A percentile compares a stretch with the other conserved stretches of the same genome.
Evolutionary conservation across 1,140 invertebrate genomes (phyloP).

Genomic region (Anoplolepis gracilipes): DNA sequence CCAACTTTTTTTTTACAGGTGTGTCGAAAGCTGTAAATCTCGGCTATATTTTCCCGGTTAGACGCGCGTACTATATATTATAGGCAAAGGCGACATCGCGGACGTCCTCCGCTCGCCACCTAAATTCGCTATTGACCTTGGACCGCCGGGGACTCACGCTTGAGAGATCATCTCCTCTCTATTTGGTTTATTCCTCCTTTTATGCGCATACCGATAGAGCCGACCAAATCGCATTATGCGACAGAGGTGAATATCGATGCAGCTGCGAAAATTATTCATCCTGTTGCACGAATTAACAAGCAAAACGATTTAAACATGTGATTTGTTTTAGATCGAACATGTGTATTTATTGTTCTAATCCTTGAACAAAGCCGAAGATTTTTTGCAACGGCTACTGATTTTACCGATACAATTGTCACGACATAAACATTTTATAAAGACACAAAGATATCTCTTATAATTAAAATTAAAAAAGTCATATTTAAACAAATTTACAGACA

Average conservation of each 20-base stretch:
- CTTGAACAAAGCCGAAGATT: background rate
- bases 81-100: conserved; percentile 21
- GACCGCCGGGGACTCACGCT: conserved; percentile 52
- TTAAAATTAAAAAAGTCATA: too few relatives aligned
- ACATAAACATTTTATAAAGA: too few relatives aligned
- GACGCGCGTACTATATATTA: conserved; percentile 10
- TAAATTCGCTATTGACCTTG: conserved; percentile 69
- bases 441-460: too few relatives aligned
- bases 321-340: conserved; percentile 15
- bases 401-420: background rate
- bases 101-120: conserved; percentile 41
- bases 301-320: conserved; percentile 2
- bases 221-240: conserved; percentile 42
- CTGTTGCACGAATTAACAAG: background rate
- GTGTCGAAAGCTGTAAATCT: conserved; percentile 47
- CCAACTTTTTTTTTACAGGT: conserved; percentile 27
- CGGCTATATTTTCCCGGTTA: conserved; percentile 29
- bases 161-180: conserved; percentile 47
- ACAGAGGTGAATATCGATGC: conserved; percentile 13
- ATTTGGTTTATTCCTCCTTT: conserved; percentile 57
- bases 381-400: background rate
- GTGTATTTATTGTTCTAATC: background rate
- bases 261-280: conserved; percentile 30
- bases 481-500: background rate
- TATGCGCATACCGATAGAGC: conserved; percentile 52